Evolutionary conservation across 2,797 vertebrate species (phyloP).

Genomic region (Melanogrammus aeglefinus): DNA sequence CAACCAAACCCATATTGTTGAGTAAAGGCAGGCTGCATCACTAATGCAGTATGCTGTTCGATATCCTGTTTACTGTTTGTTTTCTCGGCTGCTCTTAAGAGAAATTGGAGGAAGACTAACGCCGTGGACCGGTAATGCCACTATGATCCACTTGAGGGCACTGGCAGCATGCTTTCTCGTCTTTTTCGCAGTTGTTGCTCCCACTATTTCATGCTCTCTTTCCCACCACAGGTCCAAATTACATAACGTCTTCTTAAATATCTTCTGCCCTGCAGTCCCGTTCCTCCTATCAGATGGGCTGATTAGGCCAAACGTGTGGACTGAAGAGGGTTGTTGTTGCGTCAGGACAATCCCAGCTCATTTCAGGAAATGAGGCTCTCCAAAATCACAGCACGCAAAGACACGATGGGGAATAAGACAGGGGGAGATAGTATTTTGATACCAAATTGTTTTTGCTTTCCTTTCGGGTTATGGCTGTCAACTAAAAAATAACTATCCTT

Average conservation of each 20-base stretch:
- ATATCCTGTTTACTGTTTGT: background rate
- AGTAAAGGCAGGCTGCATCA: background rate
- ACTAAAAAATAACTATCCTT: background rate
- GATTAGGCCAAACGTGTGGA: slow-evolving; percentile 29
- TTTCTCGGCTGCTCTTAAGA: background rate
- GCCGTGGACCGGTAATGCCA: background rate
- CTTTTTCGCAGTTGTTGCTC: slow-evolving; percentile 20
- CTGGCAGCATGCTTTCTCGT: slow-evolving; percentile 36
- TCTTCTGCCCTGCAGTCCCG: slow-evolving; percentile 39
- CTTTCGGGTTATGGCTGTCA: background rate
- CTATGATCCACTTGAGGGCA: slow-evolving; percentile 69
- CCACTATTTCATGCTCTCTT: slow-evolving; percentile 24
- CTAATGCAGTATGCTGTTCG: background rate
- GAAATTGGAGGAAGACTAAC: background rate
- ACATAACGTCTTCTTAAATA: slow-evolving; percentile 16
- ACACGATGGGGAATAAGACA: background rate
- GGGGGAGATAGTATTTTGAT: background rate
- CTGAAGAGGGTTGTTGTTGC: background rate
- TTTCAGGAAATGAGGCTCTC: background rate
- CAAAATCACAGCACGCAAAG: background rate
- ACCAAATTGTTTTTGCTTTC: background rate
- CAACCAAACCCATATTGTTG: background rate
- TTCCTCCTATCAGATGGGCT: slow-evolving; percentile 54
- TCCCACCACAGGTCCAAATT: slow-evolving; percentile 39
- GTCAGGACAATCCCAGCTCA: slow-evolving; percentile 33